Percentiles rank a stretch among this genome's conserved stretches.
Conservation (phyloP, 1,140 invertebrate species). For the Hyposmocoma kahamanoa region DNA sequence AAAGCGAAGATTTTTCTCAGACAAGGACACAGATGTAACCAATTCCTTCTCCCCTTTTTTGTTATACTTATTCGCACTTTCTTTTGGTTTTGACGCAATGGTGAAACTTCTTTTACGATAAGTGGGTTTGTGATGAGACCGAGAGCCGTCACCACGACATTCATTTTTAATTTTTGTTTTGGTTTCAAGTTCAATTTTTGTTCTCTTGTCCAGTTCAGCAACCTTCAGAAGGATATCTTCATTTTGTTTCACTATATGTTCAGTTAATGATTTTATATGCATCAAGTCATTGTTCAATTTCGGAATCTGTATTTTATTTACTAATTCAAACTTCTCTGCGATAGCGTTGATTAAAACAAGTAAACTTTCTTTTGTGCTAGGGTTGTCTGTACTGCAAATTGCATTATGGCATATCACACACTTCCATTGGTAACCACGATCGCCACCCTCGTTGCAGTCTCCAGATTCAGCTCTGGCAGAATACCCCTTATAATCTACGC, state of each 20-base stretch:
- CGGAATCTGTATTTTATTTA: constrained; percentile 55
- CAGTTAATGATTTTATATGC: constrained; percentile 33
- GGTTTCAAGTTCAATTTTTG: constrained; percentile 6
- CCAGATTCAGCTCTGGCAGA: too few species aligned
- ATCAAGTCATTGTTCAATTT: constrained; percentile 43
- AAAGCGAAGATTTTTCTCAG: constrained; percentile 28
- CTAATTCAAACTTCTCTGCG: constrained; percentile 46
- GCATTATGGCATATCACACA: constrained; percentile 41
- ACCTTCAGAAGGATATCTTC: constrained; percentile 38
- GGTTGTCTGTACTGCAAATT: neutral
- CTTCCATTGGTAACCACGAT: constrained; percentile 36
- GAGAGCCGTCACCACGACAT: neutral
- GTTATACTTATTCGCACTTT: too few species aligned
- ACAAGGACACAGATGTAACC: constrained; percentile 6
- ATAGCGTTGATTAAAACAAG: constrained; percentile 28
- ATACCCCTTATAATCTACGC: too few species aligned
- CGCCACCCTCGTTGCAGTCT: constrained; percentile 23
- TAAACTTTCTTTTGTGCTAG: constrained; percentile 13
- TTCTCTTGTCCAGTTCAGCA: constrained; percentile 22
- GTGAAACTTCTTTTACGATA: constrained; percentile 28
- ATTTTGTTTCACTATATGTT: constrained; percentile 42
- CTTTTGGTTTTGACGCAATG: constrained; percentile 20
- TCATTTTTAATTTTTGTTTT: constrained; percentile 7
- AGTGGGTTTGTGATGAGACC: too few species aligned
- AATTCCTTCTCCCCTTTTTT: constrained; percentile 11